A percentile compares a stretch with the other conserved stretches of the same genome.
phyloP scores from a whole-genome alignment of 2,113 vertebrate species.

The Microtus richardsoni region DNA sequence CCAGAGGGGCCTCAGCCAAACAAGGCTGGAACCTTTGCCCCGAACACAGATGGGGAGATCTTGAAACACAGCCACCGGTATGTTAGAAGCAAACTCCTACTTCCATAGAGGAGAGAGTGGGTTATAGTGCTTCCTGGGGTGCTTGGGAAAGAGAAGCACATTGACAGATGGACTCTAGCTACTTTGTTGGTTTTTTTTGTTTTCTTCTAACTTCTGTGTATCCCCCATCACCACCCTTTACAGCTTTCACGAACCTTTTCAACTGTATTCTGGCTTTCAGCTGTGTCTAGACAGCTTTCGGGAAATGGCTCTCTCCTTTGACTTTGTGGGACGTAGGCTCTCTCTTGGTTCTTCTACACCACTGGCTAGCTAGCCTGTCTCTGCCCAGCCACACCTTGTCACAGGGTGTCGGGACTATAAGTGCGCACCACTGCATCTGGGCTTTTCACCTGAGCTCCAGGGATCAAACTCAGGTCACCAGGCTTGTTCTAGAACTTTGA shows the following conservation, averaged over 20 bases:
- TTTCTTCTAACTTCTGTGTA: neutral
- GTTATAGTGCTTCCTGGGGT: neutral
- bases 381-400: neutral
- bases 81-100: neutral
- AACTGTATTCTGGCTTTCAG: neutral
- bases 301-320: neutral
- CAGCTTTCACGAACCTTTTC: neutral
- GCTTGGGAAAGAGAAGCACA: neutral
- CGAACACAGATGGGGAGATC: neutral
- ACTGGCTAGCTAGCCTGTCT: no score
- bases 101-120: no score
- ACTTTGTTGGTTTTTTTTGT: neutral
- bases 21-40: neutral
- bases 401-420: neutral
- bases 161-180: neutral
- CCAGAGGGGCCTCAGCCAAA: neutral
- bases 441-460: neutral
- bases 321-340: neutral
- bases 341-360: neutral
- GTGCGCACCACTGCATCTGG: neutral
- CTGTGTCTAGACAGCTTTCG: neutral
- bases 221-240: neutral
- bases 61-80: neutral
- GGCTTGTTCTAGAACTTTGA: neutral
- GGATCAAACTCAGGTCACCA: neutral